Base-by-base conservation (phyloP, 2,797 vertebrate species). In the Halcyon smyrnensis region DNA sequence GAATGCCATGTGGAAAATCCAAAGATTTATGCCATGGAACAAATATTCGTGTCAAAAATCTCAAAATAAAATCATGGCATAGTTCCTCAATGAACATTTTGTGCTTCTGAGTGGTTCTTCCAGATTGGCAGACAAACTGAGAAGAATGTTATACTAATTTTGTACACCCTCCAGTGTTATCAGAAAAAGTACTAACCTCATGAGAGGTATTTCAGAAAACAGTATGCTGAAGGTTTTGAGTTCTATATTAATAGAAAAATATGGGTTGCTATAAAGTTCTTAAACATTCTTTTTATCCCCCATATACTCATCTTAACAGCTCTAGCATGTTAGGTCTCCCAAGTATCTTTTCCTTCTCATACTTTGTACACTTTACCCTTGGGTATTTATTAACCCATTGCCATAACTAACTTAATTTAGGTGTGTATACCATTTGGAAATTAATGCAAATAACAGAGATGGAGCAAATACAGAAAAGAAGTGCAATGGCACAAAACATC, bases 11-110 rank as follows among this genome's bases (percentile, higher is more conserved):
- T 82, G 11, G 6, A 84, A 89, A 89, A 92, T 17, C 4, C 43
- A 81, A 32, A 90, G 17, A 75, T 32, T 8, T 60, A 27, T 81
- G 36, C 53, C 84, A 95, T 45, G 12, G 60, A 86, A 90, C 16
- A 93, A 84, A 68, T 68, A 81, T 13, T 45, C 21, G 9, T 45
- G 28, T 87, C 34, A 87, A 86, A 87, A 90, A 88, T 1, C 48
- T 95, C 57, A 80, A 93, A 94, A 95, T 82, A 76, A 65, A 90
- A 77, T 70, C 30, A 63, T 81, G 62, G 74, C 69, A 60, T 39
- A 56, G 14, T 25, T 89, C n/a, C 62, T 84, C 30, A 87, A 75
- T 67, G 60, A 92, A 86, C 51, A 84, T 70, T 81, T 90, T 90
- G 89, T 81, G n/a, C 15, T 81, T 84, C 73, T 46, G 30, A 65